Evolutionary conservation across 64 coral and sea anemone genomes (phyloP).

Genomic region (Cladopsammia gracilis): DNA sequence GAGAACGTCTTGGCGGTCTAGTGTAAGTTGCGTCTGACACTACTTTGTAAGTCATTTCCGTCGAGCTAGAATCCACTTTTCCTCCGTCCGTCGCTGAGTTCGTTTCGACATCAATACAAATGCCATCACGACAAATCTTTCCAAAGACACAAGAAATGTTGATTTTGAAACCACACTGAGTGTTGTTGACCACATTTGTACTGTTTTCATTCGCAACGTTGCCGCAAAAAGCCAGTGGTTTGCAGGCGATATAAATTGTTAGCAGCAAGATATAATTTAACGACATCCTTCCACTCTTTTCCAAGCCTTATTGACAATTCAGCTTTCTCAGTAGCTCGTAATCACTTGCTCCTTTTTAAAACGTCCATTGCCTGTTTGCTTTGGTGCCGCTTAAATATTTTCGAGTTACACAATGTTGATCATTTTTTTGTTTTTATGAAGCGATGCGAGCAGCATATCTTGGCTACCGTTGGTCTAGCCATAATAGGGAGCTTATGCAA

Average conservation of each 20-base stretch:
- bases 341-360: background rate
- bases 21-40: background rate
- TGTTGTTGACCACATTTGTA: background rate
- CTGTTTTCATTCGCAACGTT: background rate
- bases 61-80: background rate
- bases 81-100: background rate
- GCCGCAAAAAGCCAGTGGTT: background rate
- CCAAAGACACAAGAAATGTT: constrained; percentile 29
- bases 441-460: constrained; percentile 6
- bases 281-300: background rate
- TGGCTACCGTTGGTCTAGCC: background rate
- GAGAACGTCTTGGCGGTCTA: background rate
- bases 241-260: background rate
- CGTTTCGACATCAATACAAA: background rate
- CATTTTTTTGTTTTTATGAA: background rate
- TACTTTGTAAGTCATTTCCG: background rate
- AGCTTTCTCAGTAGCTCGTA: background rate
- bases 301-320: background rate
- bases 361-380: background rate
- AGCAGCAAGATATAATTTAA: background rate
- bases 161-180: background rate
- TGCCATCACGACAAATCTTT: constrained; percentile 14
- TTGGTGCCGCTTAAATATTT: background rate
- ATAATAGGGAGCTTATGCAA: too few relatives aligned
- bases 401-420: background rate